Percentiles rank a stretch among this genome's conserved stretches.
phyloP scores from a whole-genome alignment of 1,140 invertebrate species.

The Drosophila sp. region DNA sequence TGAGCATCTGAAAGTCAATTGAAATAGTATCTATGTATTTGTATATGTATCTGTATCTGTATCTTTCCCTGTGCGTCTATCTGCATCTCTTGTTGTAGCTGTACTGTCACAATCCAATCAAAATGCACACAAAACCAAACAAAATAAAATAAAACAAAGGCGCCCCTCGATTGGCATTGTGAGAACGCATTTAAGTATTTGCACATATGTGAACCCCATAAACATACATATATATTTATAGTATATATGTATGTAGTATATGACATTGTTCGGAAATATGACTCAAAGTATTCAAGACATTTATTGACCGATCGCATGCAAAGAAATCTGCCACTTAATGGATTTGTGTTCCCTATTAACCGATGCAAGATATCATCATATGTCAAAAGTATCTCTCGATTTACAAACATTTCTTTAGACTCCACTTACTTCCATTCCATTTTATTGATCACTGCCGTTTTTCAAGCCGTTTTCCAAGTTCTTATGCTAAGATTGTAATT shows the following conservation, averaged over 20 bases:
- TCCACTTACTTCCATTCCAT: too few relatives aligned
- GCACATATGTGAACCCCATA: background rate
- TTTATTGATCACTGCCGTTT: too few relatives aligned
- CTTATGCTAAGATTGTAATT: too few relatives aligned
- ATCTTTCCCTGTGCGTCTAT: too few relatives aligned
- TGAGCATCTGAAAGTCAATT: background rate
- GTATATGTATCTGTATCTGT: background rate
- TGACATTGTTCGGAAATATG: conserved; percentile 10
- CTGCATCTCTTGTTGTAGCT: too few relatives aligned
- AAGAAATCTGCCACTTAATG: background rate
- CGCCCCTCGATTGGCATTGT: conserved; percentile 4
- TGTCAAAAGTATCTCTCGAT: background rate
- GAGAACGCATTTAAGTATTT: conserved; percentile 1
- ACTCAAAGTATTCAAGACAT: conserved; percentile 10
- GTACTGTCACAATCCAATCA: conserved; percentile 9
- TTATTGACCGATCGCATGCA: background rate
- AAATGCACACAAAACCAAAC: conserved; percentile 11
- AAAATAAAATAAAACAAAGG: conserved; percentile 14
- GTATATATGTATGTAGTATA: background rate
- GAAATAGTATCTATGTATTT: conserved; percentile 3
- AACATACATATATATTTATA: background rate
- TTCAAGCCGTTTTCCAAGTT: too few relatives aligned
- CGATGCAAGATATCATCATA: too few relatives aligned
- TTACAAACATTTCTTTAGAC: background rate
- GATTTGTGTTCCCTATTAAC: too few relatives aligned